Evolutionary conservation across 2,797 vertebrate genomes (phyloP), one percentile per base, ranked within the genome.

Genomic region (Melopsittacus undulatus): DNA sequence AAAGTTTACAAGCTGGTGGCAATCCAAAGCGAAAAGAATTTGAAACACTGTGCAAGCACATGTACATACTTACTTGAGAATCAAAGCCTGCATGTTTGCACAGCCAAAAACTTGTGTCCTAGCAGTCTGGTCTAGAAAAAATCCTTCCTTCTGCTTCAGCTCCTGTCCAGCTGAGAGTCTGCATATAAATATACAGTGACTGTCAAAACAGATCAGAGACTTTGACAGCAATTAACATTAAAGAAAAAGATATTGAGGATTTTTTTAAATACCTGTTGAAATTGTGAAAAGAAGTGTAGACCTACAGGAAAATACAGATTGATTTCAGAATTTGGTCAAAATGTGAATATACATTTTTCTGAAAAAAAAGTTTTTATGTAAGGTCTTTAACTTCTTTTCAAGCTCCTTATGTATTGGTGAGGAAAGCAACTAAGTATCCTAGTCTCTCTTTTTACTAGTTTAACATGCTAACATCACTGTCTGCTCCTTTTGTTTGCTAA

Each of bases 1-100:
- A 81, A 94, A 94, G 85, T 94, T 93, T 94, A 49, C 73, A 82
- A n/a, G 56, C n/a, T 82, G 86, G 42, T 85, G 88, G 42, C 52
- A 92, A 87, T 78, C 80, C 94, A 73, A 79, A 80, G 69, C 49
- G 75, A 63, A 90, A 96, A 92, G 73, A 91, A 75, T 63, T 86
- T 72, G 76, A 92, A 95, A 83, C 67, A 51, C n/a, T 61, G n/a
- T 73, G 82, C 26, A 87, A 83, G 45, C 45, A 57, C 62, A 61
- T 43, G 42, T 51, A 62, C 59, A 38, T 54, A 69, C 49, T 81
- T 89, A 32, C 40, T 74, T 74, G 67, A 80, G 74, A 93, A 48
- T 86, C 81, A 83, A 72, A 92, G 66, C 36, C 32, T 68, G 51
- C 36, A 38, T 72, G n/a, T 61, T 88, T 80, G 49, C n/a, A 51